Percentiles rank a stretch among this genome's conserved stretches.
Conservation (phyloP, 2,113 vertebrate species). For the Scytalopus superciliaris region DNA sequence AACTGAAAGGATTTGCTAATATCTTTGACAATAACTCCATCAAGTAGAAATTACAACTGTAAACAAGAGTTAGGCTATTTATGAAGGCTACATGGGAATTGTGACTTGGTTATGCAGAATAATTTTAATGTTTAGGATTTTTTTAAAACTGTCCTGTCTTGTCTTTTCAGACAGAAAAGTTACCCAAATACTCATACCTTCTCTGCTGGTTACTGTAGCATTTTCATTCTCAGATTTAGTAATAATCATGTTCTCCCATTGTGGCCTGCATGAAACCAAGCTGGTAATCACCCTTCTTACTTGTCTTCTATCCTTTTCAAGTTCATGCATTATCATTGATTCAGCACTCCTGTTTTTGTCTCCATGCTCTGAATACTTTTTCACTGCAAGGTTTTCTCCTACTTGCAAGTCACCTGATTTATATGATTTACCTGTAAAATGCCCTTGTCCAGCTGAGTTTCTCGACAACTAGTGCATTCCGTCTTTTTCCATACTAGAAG, state of each 20-base stretch:
- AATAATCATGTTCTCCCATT: neutral
- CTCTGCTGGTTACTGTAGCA: neutral
- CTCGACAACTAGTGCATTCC: neutral
- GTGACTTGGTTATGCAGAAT: neutral
- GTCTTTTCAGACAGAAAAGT: neutral
- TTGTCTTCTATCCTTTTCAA: neutral
- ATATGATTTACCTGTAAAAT: neutral
- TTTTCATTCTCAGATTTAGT: neutral
- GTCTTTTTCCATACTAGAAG: neutral
- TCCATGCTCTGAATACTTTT: neutral
- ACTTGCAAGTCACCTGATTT: neutral
- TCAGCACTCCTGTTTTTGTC: neutral
- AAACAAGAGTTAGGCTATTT: slow-evolving; percentile 26
- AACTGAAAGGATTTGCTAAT: slow-evolving; percentile 42
- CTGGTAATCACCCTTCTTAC: neutral
- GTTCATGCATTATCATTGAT: neutral
- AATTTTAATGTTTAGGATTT: neutral
- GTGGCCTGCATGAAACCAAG: neutral
- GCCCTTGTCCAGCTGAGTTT: neutral
- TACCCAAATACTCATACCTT: neutral
- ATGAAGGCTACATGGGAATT: neutral
- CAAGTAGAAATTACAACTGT: slow-evolving; percentile 22
- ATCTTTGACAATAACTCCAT: neutral
- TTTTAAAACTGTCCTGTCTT: neutral
- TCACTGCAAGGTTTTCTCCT: neutral